Evolutionary conservation across 2,113 vertebrate genomes (phyloP).

Genomic region (Ploceus nigricollis): DNA sequence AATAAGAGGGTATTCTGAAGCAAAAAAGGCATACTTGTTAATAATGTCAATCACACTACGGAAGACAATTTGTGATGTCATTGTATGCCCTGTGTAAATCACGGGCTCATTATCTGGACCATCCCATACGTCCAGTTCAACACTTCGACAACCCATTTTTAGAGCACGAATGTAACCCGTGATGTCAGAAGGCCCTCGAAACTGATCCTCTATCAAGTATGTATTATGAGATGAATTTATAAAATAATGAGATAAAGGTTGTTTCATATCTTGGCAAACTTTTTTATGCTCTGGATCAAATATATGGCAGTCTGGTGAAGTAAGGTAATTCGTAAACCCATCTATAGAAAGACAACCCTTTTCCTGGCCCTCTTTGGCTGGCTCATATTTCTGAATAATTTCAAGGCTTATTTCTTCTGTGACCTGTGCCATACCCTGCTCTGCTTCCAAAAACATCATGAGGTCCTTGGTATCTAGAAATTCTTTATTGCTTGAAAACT

Average conservation of each 20-base stretch:
- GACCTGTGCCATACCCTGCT: conserved; percentile 94
- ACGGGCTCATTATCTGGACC: conserved; percentile 95
- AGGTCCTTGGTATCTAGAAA: conserved; percentile 96
- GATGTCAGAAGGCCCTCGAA: conserved; percentile 96
- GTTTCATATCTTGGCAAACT: conserved; percentile 96
- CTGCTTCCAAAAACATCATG: conserved; percentile 98
- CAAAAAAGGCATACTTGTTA: conserved; percentile 94
- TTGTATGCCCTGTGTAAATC: conserved; percentile 95
- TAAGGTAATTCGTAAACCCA: conserved; percentile 95
- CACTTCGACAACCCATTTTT: conserved; percentile 96
- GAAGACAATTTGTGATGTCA: conserved; percentile 97
- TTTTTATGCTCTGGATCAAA: conserved; percentile 97
- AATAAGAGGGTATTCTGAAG: conserved; percentile 92
- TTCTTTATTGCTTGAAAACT: conserved; percentile 99
- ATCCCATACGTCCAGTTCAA: conserved; percentile 96
- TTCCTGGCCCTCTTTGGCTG: conserved; percentile 89
- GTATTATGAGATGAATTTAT: conserved; percentile 98
- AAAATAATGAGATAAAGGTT: conserved; percentile 95
- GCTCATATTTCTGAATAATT: conserved; percentile 92
- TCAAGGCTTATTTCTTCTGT: conserved; percentile 93
- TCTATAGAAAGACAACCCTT: conserved; percentile 94
- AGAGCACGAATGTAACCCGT: conserved; percentile 95
- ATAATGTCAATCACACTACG: conserved; percentile 91
- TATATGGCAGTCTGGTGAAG: conserved; percentile 94
- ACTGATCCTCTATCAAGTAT: conserved; percentile 97